Evolutionary conservation across 2,797 vertebrate genomes (phyloP).

Genomic region (Astyanax mexicanus): DNA sequence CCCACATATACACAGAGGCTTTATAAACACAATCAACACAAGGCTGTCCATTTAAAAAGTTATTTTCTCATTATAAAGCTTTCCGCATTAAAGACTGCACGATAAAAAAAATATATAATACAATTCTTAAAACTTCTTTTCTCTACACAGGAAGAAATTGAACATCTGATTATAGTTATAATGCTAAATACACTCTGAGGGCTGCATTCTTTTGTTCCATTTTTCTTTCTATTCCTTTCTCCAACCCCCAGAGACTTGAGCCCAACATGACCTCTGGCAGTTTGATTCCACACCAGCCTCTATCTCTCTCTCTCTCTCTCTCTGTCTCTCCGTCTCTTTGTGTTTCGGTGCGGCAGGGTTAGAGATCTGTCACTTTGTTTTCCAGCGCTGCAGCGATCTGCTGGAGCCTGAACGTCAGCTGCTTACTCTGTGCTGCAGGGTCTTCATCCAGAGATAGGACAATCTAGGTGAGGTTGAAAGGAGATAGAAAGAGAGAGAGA

Average conservation of each 20-base stretch:
- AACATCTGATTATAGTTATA: constrained; percentile 84
- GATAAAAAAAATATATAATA: constrained; percentile 87
- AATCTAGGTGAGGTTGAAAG: constrained; percentile 77
- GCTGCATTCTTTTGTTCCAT: constrained; percentile 68
- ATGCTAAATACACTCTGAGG: constrained; percentile 73
- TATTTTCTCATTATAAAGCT: constrained; percentile 84
- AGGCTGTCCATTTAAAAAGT: constrained; percentile 84
- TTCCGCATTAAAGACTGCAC: constrained; percentile 83
- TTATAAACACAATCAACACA: constrained; percentile 81
- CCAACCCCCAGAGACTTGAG: not conserved
- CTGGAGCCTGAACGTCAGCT: constrained; percentile 95
- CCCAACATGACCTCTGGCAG: not conserved
- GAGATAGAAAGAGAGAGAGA: not conserved
- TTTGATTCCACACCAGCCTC: constrained; percentile 16
- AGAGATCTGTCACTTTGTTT: constrained; percentile 99
- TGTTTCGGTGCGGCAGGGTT: constrained; percentile 66
- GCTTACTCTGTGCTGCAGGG: constrained; percentile 96
- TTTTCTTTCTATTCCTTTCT: constrained; percentile 59
- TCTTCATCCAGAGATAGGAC: constrained; percentile 95
- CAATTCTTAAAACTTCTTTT: constrained; percentile 79
- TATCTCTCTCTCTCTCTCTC: constrained; percentile 61
- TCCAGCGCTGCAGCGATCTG: constrained; percentile 95
- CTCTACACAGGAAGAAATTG: constrained; percentile 81
- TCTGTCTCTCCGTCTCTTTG: constrained; percentile 39
- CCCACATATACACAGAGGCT: constrained; percentile 49